A percentile compares a stretch with the other conserved stretches of the same genome.
phyloP scores from a whole-genome alignment of 2,888 invertebrate species.

The Diogma glabrata region DNA sequence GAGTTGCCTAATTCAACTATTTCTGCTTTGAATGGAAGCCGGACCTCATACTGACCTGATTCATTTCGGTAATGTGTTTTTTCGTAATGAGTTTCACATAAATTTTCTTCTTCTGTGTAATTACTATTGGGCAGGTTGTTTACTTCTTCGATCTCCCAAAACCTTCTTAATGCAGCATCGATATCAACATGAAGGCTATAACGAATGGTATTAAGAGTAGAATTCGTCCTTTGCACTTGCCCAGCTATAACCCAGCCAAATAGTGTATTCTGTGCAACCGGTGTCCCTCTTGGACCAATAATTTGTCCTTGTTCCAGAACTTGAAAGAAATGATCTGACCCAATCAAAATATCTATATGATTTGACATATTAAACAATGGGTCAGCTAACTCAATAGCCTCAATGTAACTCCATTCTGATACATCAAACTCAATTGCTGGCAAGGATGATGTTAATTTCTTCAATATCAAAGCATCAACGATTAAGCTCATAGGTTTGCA shows the following conservation, averaged over 20 bases:
- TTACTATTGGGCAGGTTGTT: not conserved
- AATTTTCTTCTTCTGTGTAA: not conserved
- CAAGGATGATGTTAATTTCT: too few relatives aligned
- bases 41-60: not conserved
- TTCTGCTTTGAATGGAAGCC: not conserved
- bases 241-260: not conserved
- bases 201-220: too few relatives aligned
- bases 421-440: too few relatives aligned
- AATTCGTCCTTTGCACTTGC: too few relatives aligned
- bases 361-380: not conserved
- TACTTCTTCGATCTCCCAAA: not conserved
- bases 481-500: too few relatives aligned
- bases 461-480: too few relatives aligned
- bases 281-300: not conserved
- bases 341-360: not conserved
- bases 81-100: not conserved
- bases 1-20: not conserved
- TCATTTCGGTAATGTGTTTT: not conserved
- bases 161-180: not conserved
- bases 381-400: not conserved
- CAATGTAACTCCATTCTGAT: not conserved
- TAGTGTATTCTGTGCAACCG: not conserved
- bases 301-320: not conserved
- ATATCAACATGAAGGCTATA: not conserved
- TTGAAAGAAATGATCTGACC: not conserved